phyloP scores from a whole-genome alignment of 1,140 invertebrate genomes.

The Drosophila sulfurigaster region DNA sequence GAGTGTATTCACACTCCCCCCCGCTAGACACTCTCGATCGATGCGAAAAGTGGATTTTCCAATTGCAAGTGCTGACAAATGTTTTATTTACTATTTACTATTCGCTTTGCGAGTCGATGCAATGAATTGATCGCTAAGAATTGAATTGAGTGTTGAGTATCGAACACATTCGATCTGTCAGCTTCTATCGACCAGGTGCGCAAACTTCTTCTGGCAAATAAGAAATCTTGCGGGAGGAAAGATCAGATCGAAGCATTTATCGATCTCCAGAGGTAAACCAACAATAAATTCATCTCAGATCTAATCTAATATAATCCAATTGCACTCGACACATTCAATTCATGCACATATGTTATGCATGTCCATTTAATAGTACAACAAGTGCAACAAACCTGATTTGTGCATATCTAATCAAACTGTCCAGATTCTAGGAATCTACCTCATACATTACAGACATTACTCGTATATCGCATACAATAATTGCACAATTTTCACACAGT shows the following conservation, averaged over 20 bases:
- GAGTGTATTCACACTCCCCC: neutral
- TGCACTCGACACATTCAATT: neutral
- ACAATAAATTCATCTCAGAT: neutral
- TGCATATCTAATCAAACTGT: neutral
- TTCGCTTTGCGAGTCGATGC: neutral
- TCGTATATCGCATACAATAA: neutral
- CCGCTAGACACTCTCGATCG: neutral
- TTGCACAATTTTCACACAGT: constrained; percentile 5
- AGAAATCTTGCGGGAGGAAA: neutral
- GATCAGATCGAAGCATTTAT: neutral
- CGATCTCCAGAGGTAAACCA: neutral
- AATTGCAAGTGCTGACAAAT: constrained; percentile 1
- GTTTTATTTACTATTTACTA: constrained; percentile 5
- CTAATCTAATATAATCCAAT: neutral
- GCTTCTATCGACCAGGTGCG: constrained; percentile 1
- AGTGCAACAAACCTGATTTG: neutral
- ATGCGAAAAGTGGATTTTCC: constrained; percentile 14
- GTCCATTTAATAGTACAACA: neutral
- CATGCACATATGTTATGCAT: neutral
- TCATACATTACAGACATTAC: neutral
- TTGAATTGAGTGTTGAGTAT: neutral
- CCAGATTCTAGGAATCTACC: neutral
- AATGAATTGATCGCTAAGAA: constrained; percentile 11
- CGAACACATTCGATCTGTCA: neutral
- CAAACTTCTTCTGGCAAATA: constrained; percentile 8